Percentiles rank a stretch among this genome's conserved stretches.
Conservation (phyloP, 2,797 vertebrate species). For the Triplophysa yarkandensis region DNA sequence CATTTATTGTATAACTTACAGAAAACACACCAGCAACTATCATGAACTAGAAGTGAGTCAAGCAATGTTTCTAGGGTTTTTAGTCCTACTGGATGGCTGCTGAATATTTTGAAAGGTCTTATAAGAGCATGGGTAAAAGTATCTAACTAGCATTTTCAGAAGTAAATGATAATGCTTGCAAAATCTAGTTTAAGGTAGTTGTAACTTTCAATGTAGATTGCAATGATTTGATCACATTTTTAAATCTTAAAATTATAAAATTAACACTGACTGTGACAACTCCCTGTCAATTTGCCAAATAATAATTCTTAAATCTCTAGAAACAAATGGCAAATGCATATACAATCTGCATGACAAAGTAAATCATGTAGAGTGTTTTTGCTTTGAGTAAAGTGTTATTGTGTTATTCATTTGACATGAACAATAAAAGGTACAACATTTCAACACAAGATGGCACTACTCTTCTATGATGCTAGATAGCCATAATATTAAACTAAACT, state of each 20-base stretch:
- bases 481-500: background rate
- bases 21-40: background rate
- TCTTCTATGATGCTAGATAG: slow-evolving; percentile 28
- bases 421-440: background rate
- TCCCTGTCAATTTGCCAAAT: too few species aligned
- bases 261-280: too few species aligned
- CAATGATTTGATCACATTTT: too few species aligned
- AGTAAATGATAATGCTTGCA: background rate
- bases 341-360: background rate
- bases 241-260: too few species aligned
- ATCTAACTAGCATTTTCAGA: background rate
- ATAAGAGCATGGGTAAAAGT: background rate
- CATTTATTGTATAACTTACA: background rate
- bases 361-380: background rate
- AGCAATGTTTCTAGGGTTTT: background rate
- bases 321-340: background rate
- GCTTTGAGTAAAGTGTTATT: background rate
- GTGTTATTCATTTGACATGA: background rate
- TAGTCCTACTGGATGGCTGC: background rate
- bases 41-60: background rate
- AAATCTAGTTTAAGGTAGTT: background rate
- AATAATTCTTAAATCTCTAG: too few species aligned
- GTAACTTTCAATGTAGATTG: too few species aligned
- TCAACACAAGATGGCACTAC: slow-evolving; percentile 66
- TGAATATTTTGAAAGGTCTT: background rate